These are phyloP conservation scores for Micronycteris hirsuta DNA, from an alignment of 2,113 vertebrate species.

Conservation along the genomic window DNA sequence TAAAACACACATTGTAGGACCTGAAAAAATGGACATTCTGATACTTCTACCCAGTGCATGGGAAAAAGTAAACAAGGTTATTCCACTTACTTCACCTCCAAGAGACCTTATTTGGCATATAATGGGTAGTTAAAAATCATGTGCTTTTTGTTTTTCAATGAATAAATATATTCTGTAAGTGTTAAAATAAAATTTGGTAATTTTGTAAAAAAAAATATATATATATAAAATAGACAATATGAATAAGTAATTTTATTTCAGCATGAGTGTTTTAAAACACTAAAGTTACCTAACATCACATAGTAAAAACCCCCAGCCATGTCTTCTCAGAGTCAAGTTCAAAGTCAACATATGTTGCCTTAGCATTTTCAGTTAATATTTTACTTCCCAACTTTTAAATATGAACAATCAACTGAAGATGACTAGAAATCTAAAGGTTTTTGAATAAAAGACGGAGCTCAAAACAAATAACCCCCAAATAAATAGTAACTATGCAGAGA, in stretches of 20 bases:
- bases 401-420: not conserved
- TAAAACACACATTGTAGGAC: not conserved
- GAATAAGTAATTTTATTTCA: not conserved
- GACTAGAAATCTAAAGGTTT: not conserved
- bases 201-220: not conserved
- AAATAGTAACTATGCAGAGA: not conserved
- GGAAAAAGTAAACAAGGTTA: not conserved
- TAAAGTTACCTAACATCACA: not conserved
- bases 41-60: too few relatives aligned
- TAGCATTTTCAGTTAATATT: constrained; percentile 13
- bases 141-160: not conserved
- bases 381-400: not conserved
- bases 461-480: not conserved
- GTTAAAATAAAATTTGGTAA: not conserved
- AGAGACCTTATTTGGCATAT: not conserved
- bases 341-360: not conserved
- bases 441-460: not conserved
- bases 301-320: not conserved
- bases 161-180: not conserved
- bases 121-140: not conserved
- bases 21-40: not conserved
- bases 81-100: not conserved
- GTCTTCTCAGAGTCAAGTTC: not conserved
- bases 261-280: not conserved
- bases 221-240: not conserved